phyloP scores from a whole-genome alignment of 2,888 invertebrate genomes.

The Siphlonurus alternatus region DNA sequence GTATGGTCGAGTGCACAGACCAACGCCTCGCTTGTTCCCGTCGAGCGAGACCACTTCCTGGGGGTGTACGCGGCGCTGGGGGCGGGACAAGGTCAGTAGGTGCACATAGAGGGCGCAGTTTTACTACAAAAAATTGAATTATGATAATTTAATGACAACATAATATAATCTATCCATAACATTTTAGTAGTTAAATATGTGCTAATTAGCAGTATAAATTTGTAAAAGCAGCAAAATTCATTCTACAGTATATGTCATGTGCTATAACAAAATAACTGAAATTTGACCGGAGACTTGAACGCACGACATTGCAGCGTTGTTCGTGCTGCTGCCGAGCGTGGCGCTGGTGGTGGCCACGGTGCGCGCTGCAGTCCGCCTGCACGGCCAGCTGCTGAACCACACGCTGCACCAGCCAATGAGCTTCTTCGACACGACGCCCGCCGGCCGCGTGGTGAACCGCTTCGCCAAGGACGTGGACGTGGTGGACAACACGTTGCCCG shows the following conservation, averaged over 20 bases:
- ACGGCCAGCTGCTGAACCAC: slow-evolving; percentile 18
- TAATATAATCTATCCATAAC: no score
- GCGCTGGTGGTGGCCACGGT: slow-evolving; percentile 18
- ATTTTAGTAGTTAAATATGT: no score
- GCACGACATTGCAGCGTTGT: slow-evolving; percentile 18
- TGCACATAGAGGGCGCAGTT: no score
- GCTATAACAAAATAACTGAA: no score
- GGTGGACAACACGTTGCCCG: slow-evolving; percentile 51
- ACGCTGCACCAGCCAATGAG: slow-evolving; percentile 26
- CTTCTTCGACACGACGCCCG: slow-evolving; percentile 67
- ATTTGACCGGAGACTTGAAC: no score
- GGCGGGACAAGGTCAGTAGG: slow-evolving; percentile 64
- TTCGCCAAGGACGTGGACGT: slow-evolving; percentile 59
- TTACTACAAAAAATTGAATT: no score
- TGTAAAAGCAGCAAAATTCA: no score
- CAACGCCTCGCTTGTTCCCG: slow-evolving; percentile 31
- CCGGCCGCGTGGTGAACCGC: slow-evolving; percentile 61
- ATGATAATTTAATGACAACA: no score
- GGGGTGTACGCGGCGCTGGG: slow-evolving; percentile 84
- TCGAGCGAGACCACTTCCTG: slow-evolving; percentile 48
- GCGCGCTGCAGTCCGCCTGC: slow-evolving; percentile 18
- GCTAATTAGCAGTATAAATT: no score
- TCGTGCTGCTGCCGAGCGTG: slow-evolving; percentile 17
- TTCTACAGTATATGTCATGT: no score
- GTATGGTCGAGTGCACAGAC: slow-evolving; percentile 31